A percentile compares a stretch with the other conserved stretches of the same genome.
Conservation (phyloP, 2,888 invertebrate genomes). For the Cantharis rufa region DNA sequence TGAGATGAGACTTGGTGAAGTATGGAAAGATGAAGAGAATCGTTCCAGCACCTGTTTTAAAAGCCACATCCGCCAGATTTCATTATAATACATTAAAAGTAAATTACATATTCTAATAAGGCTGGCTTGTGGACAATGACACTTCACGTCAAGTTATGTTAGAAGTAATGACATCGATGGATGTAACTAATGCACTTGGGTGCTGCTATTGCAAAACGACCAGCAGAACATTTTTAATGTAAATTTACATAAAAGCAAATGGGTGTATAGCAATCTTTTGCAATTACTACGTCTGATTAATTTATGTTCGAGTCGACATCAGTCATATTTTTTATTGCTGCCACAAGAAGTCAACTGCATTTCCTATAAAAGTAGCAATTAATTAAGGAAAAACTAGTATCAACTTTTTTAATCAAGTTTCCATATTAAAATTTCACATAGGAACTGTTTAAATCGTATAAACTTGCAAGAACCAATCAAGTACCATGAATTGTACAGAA, state of each 20-base stretch:
- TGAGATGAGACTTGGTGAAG: neutral
- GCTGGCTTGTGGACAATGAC: constrained; percentile 24
- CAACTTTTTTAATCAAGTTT: too few species aligned
- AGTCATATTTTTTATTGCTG: neutral
- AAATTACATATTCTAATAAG: constrained; percentile 29
- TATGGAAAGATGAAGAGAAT: constrained; percentile 3
- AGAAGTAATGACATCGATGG: constrained; percentile 17
- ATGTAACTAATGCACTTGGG: constrained; percentile 18
- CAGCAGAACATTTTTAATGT: neutral
- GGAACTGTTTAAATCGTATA: too few species aligned
- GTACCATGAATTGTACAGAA: too few species aligned
- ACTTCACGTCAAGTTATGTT: constrained; percentile 22
- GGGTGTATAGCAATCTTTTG: neutral
- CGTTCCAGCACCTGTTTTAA: constrained; percentile 24
- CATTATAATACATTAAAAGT: constrained; percentile 32
- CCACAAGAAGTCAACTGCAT: neutral
- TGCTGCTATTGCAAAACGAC: neutral
- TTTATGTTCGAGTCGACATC: neutral
- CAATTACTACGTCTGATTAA: neutral
- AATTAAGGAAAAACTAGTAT: too few species aligned
- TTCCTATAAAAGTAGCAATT: too few species aligned
- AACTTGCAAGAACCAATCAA: too few species aligned
- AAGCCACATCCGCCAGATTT: constrained; percentile 33
- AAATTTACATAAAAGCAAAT: neutral
- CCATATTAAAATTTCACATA: too few species aligned